Evolutionary conservation across 2,113 vertebrate species (phyloP).

Genomic region (Crotalus helleri): DNA sequence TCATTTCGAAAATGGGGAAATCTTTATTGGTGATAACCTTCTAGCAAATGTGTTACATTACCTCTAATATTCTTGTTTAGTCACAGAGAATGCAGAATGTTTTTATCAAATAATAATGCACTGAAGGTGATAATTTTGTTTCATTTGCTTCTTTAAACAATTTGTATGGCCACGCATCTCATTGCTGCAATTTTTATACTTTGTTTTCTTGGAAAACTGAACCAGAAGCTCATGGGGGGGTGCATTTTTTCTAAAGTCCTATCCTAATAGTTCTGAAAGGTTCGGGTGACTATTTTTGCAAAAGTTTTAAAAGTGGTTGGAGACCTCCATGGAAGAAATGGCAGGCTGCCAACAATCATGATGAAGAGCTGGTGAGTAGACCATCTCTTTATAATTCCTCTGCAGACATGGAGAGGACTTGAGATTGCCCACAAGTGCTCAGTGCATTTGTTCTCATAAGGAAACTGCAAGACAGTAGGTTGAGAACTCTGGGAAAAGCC

Average conservation of each 20-base stretch:
- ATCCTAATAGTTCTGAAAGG: constrained; percentile 31
- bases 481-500: background rate
- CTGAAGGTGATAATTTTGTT: constrained; percentile 1
- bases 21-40: constrained; percentile 37
- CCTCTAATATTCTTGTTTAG: constrained; percentile 20
- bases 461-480: background rate
- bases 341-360: background rate
- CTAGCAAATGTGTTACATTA: constrained; percentile 27
- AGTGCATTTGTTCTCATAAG: background rate
- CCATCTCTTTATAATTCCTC: background rate
- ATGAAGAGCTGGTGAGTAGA: background rate
- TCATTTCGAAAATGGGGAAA: constrained; percentile 19
- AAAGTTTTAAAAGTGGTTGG: constrained; percentile 11
- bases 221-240: constrained; percentile 7
- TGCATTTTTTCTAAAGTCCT: constrained; percentile 26
- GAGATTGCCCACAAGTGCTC: background rate
- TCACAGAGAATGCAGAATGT: constrained; percentile 28
- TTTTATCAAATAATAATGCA: constrained; percentile 37
- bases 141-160: background rate
- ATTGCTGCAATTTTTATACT: constrained; percentile 26
- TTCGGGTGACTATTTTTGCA: constrained; percentile 11
- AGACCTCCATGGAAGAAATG: background rate
- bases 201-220: constrained; percentile 38
- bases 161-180: background rate
- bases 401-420: background rate